A percentile compares a stretch with the other conserved stretches of the same genome.
Evolutionary conservation across 2,797 vertebrate species (phyloP).

Genomic region (Falco rusticolus): DNA sequence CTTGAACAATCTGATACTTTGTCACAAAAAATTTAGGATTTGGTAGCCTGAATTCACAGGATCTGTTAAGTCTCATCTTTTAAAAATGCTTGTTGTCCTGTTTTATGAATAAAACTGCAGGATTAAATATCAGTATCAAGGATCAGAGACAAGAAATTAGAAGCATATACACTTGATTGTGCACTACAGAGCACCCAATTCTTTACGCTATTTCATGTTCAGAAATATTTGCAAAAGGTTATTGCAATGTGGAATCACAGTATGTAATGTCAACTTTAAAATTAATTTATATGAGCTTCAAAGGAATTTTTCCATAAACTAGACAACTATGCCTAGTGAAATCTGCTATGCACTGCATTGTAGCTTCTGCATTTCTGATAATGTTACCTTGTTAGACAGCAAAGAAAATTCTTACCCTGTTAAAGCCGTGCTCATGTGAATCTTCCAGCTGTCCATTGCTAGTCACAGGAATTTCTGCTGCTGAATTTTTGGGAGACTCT

Average conservation of each 20-base stretch:
- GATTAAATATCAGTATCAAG: background rate
- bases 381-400: background rate
- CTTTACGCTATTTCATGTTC: background rate
- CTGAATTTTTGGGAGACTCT: slow-evolving; percentile 89
- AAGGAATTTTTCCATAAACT: background rate
- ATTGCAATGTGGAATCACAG: background rate
- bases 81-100: background rate
- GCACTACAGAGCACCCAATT: background rate
- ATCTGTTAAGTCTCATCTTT: background rate
- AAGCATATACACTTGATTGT: background rate
- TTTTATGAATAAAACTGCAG: background rate
- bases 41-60: background rate
- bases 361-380: background rate
- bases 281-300: background rate
- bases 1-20: background rate
- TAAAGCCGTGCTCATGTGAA: slow-evolving; percentile 82
- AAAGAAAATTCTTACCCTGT: slow-evolving; percentile 79
- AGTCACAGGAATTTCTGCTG: slow-evolving; percentile 94
- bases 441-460: slow-evolving; percentile 93
- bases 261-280: background rate
- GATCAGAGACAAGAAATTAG: background rate
- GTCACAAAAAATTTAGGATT: background rate
- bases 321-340: background rate
- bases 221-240: background rate
- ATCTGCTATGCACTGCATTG: background rate